Evolutionary conservation across 2,797 vertebrate genomes (phyloP).

Genomic region (Diplodus sargus): DNA sequence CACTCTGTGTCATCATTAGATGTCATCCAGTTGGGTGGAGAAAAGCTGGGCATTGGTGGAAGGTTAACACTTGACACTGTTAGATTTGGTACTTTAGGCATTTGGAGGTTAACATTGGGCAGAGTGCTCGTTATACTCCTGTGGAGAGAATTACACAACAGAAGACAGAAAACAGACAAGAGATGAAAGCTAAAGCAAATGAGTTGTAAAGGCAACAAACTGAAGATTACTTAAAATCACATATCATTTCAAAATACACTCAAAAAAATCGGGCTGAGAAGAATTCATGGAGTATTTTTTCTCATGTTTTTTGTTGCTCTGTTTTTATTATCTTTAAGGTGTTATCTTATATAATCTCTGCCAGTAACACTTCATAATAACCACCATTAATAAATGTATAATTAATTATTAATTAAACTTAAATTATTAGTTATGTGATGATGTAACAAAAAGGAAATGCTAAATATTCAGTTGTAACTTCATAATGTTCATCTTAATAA

Average conservation of each 20-base stretch:
- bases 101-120: conserved; percentile 94
- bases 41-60: conserved; percentile 95
- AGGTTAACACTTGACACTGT: conserved; percentile 92
- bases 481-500: no score
- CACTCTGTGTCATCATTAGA: conserved; percentile 95
- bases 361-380: no score
- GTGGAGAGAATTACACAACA: conserved; percentile 91
- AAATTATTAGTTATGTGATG: no score
- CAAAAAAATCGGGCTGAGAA: background rate
- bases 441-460: no score
- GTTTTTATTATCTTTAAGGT: no score
- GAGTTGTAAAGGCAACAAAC: background rate
- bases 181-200: conserved; percentile 50
- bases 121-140: conserved; percentile 97
- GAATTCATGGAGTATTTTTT: no score
- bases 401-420: no score
- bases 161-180: conserved; percentile 77
- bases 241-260: background rate
- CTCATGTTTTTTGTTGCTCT: no score
- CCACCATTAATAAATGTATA: no score
- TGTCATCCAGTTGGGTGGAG: conserved; percentile 95
- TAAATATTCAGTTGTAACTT: no score
- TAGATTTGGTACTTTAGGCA: conserved; percentile 96
- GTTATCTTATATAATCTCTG: no score
- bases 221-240: background rate